Base-by-base conservation (phyloP, 2,888 invertebrate genomes). In the Argyresthia albistria region DNA sequence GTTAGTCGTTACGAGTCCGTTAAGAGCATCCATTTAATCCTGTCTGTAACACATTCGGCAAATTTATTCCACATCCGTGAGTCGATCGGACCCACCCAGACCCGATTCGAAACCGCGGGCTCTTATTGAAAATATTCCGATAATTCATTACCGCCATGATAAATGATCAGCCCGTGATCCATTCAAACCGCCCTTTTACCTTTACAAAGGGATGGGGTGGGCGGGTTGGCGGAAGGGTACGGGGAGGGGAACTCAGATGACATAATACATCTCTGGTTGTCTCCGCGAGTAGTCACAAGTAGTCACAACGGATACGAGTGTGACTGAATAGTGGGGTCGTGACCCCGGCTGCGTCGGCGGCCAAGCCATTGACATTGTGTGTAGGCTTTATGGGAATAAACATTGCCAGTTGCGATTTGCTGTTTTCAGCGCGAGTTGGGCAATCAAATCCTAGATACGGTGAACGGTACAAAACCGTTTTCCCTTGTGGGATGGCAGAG, bases 111-210 rank as follows among this genome's bases (percentile, higher is more conserved):
- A 50, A 50, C 50, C 50, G 25, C 42, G 39, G 60, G 67, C 69
- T 70, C 67, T 81, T 83, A 82, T 80, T 80, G 81, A 76, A 78
- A 65, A 65, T 59, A 64, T 65, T 59, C 74, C 80, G 75, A 83
- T 83, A 84, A 86, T 86, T 86, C 83, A 84, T 86, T 84, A 84
- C 73, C 67, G 69, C 63, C 76, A 77, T 86, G 84, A 86, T 83
- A 81, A 86, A 86, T 84, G 84, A 80, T 76, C 79, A 67, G 67
- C 68, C 71, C 51, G 43, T 50, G 43, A 66, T 66, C 78, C 74
- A 82, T 86, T 83, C 71, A 84, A 80, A 73, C 65, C 69, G 73
- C 80, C 83, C 80, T 83, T 86, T 82, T 80, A 79, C 83, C 80
- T 76, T 67, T 67, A 81, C 80, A 82, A 86, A 81, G 65, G 81